These are phyloP conservation scores for Agrotis clavis DNA, from an alignment of 2,888 invertebrate species.

Conservation along the genomic window DNA sequence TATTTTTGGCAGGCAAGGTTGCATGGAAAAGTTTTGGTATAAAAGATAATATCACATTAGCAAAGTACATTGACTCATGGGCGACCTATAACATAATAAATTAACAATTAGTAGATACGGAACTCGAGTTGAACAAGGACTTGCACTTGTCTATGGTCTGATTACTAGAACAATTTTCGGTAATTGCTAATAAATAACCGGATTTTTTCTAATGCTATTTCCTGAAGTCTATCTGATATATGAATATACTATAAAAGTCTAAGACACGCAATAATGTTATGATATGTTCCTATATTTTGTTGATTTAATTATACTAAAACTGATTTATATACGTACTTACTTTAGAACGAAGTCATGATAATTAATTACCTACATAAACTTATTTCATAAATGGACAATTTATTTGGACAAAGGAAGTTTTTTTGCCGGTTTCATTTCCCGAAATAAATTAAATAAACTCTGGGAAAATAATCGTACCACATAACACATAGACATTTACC, in stretches of 20 bases:
- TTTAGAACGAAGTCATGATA: not conserved
- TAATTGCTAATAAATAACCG: constrained; percentile 55
- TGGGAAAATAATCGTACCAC: too few species aligned
- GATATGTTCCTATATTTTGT: constrained; percentile 17
- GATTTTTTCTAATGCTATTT: constrained; percentile 54
- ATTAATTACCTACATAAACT: not conserved
- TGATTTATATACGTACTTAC: too few species aligned
- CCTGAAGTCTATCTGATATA: constrained; percentile 44
- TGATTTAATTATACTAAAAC: constrained; percentile 6
- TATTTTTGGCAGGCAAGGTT: too few species aligned
- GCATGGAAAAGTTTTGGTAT: too few species aligned
- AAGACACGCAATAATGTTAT: constrained; percentile 30
- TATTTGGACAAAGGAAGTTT: too few species aligned
- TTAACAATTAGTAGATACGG: constrained; percentile 43
- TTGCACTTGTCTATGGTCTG: constrained; percentile 20
- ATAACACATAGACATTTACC: too few species aligned
- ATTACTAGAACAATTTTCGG: constrained; percentile 55
- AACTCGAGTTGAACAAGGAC: constrained; percentile 41
- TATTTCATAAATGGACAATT: too few species aligned
- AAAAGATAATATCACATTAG: too few species aligned
- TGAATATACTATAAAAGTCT: constrained; percentile 12
- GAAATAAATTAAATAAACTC: too few species aligned
- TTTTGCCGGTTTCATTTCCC: too few species aligned
- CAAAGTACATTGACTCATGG: too few species aligned
- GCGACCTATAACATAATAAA: constrained; percentile 1